Evolutionary conservation across 2,888 invertebrate species (phyloP).

Genomic region (Drosophila trichaetosa): DNA sequence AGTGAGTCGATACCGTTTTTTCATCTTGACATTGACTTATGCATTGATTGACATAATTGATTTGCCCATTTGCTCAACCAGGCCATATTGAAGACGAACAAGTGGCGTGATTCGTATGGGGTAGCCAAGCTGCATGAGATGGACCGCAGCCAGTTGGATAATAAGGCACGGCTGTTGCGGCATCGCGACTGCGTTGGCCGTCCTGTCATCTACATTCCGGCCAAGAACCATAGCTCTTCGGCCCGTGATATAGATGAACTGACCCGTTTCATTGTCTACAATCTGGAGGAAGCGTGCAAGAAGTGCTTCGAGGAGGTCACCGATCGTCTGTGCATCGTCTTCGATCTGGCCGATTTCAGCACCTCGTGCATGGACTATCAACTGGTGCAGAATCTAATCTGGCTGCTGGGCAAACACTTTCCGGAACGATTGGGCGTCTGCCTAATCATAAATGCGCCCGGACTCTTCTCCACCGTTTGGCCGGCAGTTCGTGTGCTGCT

Average conservation of each 20-base stretch:
- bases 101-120: conserved; percentile 91
- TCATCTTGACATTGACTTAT: conserved; percentile 54
- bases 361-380: conserved; percentile 93
- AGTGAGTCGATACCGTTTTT: conserved; percentile 85
- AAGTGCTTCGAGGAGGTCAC: conserved; percentile 92
- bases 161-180: conserved; percentile 89
- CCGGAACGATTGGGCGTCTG: conserved; percentile 92
- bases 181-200: conserved; percentile 90
- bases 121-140: conserved; percentile 87
- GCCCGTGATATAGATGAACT: conserved; percentile 91
- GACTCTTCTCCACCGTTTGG: conserved; percentile 92
- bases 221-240: conserved; percentile 89
- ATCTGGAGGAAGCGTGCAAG: conserved; percentile 90
- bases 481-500: conserved; percentile 91
- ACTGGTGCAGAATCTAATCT: conserved; percentile 91
- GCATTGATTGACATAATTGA: conserved; percentile 6
- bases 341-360: conserved; percentile 90
- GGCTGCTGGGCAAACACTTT: conserved; percentile 91
- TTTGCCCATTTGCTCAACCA: conserved; percentile 69
- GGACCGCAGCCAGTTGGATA: conserved; percentile 87
- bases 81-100: conserved; percentile 92
- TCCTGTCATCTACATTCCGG: conserved; percentile 92
- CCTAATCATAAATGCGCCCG: conserved; percentile 90
- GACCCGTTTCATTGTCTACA: conserved; percentile 90
- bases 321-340: conserved; percentile 92